Evolutionary conservation across 1,140 invertebrate genomes (phyloP), one percentile per base, ranked within the genome.

Genomic region (Zaprionus nigranus): DNA sequence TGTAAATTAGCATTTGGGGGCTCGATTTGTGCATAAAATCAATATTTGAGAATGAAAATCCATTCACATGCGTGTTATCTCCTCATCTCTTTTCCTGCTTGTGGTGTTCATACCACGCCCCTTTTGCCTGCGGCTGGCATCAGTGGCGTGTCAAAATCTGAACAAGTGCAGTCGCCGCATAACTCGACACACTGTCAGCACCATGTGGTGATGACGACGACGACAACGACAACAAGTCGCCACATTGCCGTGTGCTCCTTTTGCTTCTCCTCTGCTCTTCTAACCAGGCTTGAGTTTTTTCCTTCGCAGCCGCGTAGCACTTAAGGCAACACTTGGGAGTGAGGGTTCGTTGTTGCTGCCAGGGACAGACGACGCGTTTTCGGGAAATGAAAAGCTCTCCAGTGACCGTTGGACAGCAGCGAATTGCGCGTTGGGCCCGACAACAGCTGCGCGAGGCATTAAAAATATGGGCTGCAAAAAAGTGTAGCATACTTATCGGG

Each of bases 141-240:
- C 34, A 70, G 68, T 43, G 59, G 56, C 17, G 49, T 75, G 79
- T 80, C 83, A 87, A 82, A 86, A 54, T 68, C 73, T 51, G 54
- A 64, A 77, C 68, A 86, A 78, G 74, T 82, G 82, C 79, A 86
- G 58, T 65, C 56, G 58, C 58, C 53, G 57, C 49, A 67, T 38
- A 79, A 43, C 51, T 84, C 78, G 54, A 71, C 82, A 79, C 75
- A 78, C 57, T 73, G 70, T 84, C 78, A 84, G 60, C 78, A 66
- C 61, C 77, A 64, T 54, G 62, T 26, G 28, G 36, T 49, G 46
- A 51, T 28, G 36, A 36, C 12, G 22, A 43, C 20, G 24, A 64
- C 34, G 24, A 22, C 43, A 26, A 26, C 24, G 43, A 20, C 43
- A 36, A 24, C 30, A 53, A 38, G 53, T 59, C 20, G 62, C 28